Evolutionary conservation across 2,113 vertebrate species (phyloP), one percentile per base, ranked within the genome.

Genomic region (Poeciliopsis turrubarensis): DNA sequence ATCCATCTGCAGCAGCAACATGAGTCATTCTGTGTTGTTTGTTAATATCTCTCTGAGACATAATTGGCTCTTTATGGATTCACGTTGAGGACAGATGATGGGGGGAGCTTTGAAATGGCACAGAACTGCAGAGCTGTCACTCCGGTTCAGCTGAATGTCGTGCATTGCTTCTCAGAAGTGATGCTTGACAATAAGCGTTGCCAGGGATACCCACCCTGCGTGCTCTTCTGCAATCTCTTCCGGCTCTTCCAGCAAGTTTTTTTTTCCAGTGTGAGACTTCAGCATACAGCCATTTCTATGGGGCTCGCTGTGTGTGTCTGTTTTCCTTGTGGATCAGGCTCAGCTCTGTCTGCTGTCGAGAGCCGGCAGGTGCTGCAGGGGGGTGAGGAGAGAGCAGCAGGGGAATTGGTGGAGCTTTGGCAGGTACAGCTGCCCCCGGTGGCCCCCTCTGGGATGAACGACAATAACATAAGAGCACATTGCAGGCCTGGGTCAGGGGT

Each of bases 141-240:
- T 80, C 29, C 9, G 32, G 60, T 73, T 0, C 65, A 77, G 34
- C 65, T 26, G 47, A 71, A 68, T 72, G 72, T 9, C 64, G 64
- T 39, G n/a, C 54, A 64, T 70, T n/a, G 74, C 73, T 83, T 80
- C 82, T 34, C 60, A 83, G 78, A 82, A 86, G 73, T 62, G 69
- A 65, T 67, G 81, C 86, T 81, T 89, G 73, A 65, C 41, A 72
- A 64, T 13, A 37, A 79, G 68, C 7, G 85, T 91, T 91, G 79
- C 87, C 65, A 85, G 89, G 86, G 86, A 81, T 69, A 89, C 86
- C 41, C 30, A 60, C 67, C 78, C 70, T 68, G 70, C 69, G 65
- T 68, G 65, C 65, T 27, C 22, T 5, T 6, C 32, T 81, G 27
- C 44, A 74, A 37, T 72, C 62, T 73, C 66, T 17, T 72, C 39